Conservation (phyloP, 2,888 invertebrate species). For the Drosophila tanythrix region DNA sequence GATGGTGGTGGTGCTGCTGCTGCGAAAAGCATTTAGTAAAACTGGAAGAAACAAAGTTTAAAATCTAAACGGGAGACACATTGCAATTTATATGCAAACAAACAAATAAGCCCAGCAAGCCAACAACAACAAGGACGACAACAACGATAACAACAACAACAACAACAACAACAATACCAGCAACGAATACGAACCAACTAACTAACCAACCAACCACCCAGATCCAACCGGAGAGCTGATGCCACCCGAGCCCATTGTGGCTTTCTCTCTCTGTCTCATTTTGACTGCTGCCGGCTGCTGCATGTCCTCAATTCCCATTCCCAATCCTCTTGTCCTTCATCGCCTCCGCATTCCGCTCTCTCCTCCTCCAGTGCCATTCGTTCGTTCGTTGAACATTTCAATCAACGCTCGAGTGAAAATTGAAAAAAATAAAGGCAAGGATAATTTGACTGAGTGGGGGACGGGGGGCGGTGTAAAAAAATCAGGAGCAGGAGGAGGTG, state of each 20-base stretch:
- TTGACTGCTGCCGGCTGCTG: conserved; percentile 64
- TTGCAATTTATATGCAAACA: conserved; percentile 80
- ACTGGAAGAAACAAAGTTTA: conserved; percentile 51
- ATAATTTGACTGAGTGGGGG: conserved; percentile 62
- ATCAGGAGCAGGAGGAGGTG: neutral
- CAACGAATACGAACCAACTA: conserved; percentile 16
- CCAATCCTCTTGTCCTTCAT: conserved; percentile 12
- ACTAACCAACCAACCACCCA: conserved; percentile 31
- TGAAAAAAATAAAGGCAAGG: conserved; percentile 78
- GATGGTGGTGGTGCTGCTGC: conserved; percentile 21
- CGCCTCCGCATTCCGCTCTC: neutral
- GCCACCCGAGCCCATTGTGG: conserved; percentile 15
- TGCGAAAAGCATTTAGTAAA: conserved; percentile 67
- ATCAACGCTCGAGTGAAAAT: conserved; percentile 80
- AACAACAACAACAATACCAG: conserved; percentile 4
- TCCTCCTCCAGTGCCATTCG: conserved; percentile 5
- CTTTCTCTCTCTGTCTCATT: conserved; percentile 19
- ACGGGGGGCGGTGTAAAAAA: neutral
- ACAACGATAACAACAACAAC: neutral
- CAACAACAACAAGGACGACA: conserved; percentile 22
- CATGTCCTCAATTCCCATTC: conserved; percentile 54
- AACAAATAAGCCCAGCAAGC: conserved; percentile 70
- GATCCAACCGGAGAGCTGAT: neutral
- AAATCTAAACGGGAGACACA: conserved; percentile 61
- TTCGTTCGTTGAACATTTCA: conserved; percentile 74